Evolutionary conservation across 2,888 invertebrate genomes (phyloP), one percentile per base, ranked within the genome.

Genomic region (Leucophora obtusa): DNA sequence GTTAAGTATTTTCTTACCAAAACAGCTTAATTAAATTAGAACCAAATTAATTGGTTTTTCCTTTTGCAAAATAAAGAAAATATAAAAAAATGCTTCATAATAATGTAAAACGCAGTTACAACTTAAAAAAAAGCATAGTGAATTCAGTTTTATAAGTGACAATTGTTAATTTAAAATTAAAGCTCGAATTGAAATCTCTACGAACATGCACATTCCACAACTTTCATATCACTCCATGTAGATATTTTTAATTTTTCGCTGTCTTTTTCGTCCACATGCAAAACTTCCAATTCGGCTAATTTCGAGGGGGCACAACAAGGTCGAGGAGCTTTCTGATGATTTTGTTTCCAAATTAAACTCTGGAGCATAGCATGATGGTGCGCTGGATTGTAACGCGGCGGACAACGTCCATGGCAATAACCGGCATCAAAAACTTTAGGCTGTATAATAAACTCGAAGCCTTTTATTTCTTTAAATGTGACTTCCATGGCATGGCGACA

Each of bases 361-460:
- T 94, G 94, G 63, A 95, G 90, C 18, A 94, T 89, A 0, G 95
- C 94, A 87, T 95, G 94, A 84, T 94, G 93, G 82, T 93, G 93
- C 1, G 94, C 94, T 11, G 93, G 93, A 87, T 94, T 94, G 86
- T 93, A 94, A 7, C 93, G 91, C 0, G 93, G 92, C 0, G 94
- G 94, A 86, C 94, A 94, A 59, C 93, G 91, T 4, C 94, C 95
- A 79, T 92, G 93, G 87, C 95, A 95, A 85, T 92, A 94, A 14
- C 94, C 94, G 0, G 94, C 94, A 86, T 95, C 94, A 86, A 94
- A 94, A 15, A 90, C 91, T 87, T 93, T 93, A n/a, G 95, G 95
- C 82, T 93, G 93, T 59, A 94, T 91, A 62, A 94, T 93, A 84
- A 93, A 93, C 82, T 93, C 92, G 86, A 93, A 93, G 21, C 93